These are phyloP conservation scores for Marmota flaviventris DNA, from an alignment of 2,113 vertebrate genomes.

Conservation along the genomic window DNA sequence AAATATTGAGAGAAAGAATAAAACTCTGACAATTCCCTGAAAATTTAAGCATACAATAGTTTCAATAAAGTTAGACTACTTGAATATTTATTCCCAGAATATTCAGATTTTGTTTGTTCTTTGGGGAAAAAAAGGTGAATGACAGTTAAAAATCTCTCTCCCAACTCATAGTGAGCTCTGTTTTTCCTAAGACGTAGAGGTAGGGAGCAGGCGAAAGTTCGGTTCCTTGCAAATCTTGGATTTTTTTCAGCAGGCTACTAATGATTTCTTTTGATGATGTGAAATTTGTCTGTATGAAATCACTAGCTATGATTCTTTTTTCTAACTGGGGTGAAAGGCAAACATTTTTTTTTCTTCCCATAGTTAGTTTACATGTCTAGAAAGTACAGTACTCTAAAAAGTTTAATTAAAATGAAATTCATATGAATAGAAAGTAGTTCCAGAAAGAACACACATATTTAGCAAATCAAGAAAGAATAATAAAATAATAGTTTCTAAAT, in stretches of 20 bases:
- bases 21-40: neutral
- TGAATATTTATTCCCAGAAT: neutral
- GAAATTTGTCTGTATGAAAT: conserved; percentile 5
- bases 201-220: neutral
- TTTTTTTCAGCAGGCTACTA: neutral
- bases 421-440: neutral
- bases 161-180: neutral
- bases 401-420: conserved; percentile 31
- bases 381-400: conserved; percentile 5
- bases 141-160: neutral
- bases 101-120: neutral
- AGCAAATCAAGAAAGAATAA: neutral
- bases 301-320: neutral
- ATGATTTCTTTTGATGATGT: neutral
- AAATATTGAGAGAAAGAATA: neutral
- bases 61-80: neutral
- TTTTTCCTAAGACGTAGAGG: neutral
- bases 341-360: neutral
- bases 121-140: neutral
- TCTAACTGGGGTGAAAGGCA: neutral
- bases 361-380: neutral
- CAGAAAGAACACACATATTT: conserved; percentile 7
- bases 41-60: neutral
- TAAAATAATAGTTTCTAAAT: conserved; percentile 14
- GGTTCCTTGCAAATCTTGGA: neutral